Evolutionary conservation across 2,888 invertebrate species (phyloP).

Genomic region (Sycophila texana): DNA sequence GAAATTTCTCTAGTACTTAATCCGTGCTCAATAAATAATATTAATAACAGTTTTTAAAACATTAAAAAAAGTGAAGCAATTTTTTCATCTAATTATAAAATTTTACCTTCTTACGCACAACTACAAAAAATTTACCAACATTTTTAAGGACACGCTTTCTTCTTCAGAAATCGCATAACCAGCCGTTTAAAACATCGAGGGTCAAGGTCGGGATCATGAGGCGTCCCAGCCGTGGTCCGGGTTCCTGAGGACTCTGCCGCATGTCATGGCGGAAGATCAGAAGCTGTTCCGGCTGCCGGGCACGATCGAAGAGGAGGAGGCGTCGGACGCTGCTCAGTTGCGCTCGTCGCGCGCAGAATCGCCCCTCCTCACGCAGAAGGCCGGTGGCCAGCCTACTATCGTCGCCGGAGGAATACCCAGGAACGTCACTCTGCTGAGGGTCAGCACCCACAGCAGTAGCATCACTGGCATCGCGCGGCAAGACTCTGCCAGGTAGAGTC

Average conservation of each 20-base stretch:
- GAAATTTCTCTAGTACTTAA: neutral
- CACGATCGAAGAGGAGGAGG: constrained; percentile 72
- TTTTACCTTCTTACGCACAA: too few relatives aligned
- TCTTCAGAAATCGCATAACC: too few relatives aligned
- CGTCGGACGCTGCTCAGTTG: constrained; percentile 25
- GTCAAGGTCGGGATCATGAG: too few relatives aligned
- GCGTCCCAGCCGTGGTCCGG: too few relatives aligned
- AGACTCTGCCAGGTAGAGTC: constrained; percentile 78
- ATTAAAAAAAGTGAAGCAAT: too few relatives aligned
- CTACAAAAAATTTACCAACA: too few relatives aligned
- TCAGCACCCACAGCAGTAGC: constrained; percentile 80
- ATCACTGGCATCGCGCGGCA: constrained; percentile 79
- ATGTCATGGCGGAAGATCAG: constrained; percentile 46
- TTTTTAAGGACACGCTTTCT: too few relatives aligned
- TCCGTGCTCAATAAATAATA: too few relatives aligned
- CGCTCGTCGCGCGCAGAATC: constrained; percentile 62
- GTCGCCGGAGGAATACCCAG: constrained; percentile 62
- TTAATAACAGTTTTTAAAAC: too few relatives aligned
- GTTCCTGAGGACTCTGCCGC: constrained; percentile 36
- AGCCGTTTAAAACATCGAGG: too few relatives aligned
- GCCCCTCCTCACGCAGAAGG: constrained; percentile 64
- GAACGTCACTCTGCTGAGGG: constrained; percentile 78
- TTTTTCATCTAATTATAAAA: too few relatives aligned
- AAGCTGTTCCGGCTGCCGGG: constrained; percentile 71
- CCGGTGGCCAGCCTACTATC: constrained; percentile 44